phyloP scores from a whole-genome alignment of 1,140 invertebrate species.

The Melanaphis sacchari region DNA sequence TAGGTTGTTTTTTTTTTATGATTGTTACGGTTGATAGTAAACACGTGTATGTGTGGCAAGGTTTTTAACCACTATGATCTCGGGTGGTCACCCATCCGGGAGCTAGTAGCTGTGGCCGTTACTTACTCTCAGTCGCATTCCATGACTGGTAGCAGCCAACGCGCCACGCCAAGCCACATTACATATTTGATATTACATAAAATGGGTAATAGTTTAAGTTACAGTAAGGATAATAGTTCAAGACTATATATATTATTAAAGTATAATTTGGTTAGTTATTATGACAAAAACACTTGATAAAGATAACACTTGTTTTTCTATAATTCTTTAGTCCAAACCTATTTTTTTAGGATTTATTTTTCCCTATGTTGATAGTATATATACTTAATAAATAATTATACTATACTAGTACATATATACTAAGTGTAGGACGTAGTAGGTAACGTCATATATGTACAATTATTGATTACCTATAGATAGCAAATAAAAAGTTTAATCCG shows the following conservation, averaged over 20 bases:
- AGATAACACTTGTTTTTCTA: slow-evolving; percentile 13
- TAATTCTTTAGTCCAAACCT: neutral
- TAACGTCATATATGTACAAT: neutral
- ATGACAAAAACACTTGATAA: neutral
- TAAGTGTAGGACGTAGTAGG: neutral
- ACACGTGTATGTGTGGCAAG: too few relatives aligned
- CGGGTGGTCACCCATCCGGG: too few relatives aligned
- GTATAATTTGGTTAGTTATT: neutral
- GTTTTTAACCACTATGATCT: too few relatives aligned
- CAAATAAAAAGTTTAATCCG: neutral
- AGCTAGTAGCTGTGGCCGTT: too few relatives aligned
- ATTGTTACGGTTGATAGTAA: too few relatives aligned
- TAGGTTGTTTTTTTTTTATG: too few relatives aligned
- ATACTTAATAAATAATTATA: neutral
- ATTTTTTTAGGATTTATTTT: slow-evolving; percentile 24
- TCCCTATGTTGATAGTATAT: neutral
- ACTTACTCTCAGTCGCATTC: too few relatives aligned
- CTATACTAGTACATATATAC: neutral
- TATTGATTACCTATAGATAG: slow-evolving; percentile 4
- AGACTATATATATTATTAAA: neutral
- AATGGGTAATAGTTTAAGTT: neutral
- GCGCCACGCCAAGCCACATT: too few relatives aligned
- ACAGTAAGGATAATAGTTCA: neutral
- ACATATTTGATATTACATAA: too few relatives aligned
- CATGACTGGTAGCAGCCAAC: too few relatives aligned